Evolutionary conservation across 1,140 invertebrate genomes (phyloP).

Genomic region (Euwallacea fornicatus): DNA sequence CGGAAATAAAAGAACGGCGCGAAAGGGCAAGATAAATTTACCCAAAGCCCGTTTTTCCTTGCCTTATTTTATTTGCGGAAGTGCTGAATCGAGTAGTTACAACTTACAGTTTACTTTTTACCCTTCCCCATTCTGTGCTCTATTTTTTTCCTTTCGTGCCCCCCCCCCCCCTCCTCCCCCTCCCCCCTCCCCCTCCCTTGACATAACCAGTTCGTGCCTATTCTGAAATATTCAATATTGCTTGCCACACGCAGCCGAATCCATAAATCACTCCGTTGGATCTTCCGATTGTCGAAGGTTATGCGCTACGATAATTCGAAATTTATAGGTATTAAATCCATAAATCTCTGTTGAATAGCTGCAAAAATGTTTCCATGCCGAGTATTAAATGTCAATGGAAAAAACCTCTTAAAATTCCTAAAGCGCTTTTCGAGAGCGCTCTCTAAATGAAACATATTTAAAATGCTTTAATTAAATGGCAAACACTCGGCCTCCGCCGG

Average conservation of each 20-base stretch:
- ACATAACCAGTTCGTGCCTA: not conserved
- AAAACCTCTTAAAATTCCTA: slow-evolving; percentile 1
- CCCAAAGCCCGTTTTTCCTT: slow-evolving; percentile 26
- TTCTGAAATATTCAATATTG: too few relatives aligned
- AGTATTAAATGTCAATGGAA: not conserved
- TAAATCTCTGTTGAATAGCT: too few relatives aligned
- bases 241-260: too few relatives aligned
- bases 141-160: not conserved
- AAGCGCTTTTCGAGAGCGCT: slow-evolving; percentile 1
- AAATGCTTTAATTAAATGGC: slow-evolving; percentile 12
- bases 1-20: slow-evolving; percentile 15
- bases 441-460: slow-evolving; percentile 12
- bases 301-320: too few relatives aligned
- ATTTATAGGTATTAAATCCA: too few relatives aligned
- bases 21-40: slow-evolving; percentile 28
- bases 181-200: not conserved
- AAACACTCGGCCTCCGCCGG: not conserved
- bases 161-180: not conserved
- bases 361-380: too few relatives aligned
- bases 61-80: slow-evolving; percentile 28
- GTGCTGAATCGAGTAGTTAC: slow-evolving; percentile 24
- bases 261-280: too few relatives aligned
- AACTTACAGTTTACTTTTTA: slow-evolving; percentile 17
- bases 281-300: too few relatives aligned
- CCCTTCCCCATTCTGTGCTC: not conserved